These are phyloP conservation scores for Cheiracanthium punctorium DNA, from an alignment of 2,888 invertebrate genomes.

Conservation along the genomic window DNA sequence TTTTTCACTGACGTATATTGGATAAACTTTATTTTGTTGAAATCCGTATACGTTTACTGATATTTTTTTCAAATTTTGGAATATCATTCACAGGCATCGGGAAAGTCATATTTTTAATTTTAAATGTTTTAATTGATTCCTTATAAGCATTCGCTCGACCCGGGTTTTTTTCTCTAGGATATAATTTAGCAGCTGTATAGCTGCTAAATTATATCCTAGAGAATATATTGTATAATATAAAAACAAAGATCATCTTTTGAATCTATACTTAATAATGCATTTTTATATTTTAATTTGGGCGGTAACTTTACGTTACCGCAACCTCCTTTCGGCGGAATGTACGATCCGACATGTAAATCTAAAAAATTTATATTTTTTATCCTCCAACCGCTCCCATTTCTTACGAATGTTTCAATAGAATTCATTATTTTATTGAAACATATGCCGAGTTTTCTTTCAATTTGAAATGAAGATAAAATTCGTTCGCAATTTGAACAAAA, in stretches of 20 bases:
- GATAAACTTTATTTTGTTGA: background rate
- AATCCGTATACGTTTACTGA: slow-evolving; percentile 12
- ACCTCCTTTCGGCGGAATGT: background rate
- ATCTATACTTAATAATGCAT: background rate
- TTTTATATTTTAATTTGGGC: background rate
- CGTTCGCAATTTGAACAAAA: background rate
- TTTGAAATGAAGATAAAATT: background rate
- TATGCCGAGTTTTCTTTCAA: background rate
- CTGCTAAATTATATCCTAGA: background rate
- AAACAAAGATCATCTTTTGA: background rate
- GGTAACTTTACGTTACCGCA: background rate
- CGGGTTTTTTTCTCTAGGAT: background rate
- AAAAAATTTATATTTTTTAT: slow-evolving; percentile 3
- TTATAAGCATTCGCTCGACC: background rate
- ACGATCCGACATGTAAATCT: slow-evolving; percentile 5
- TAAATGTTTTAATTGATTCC: slow-evolving; percentile 20
- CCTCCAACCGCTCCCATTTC: background rate
- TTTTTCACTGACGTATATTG: background rate
- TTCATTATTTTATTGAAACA: slow-evolving; percentile 10
- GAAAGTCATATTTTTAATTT: background rate
- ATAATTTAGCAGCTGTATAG: background rate
- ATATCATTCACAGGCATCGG: background rate
- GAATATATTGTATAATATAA: background rate
- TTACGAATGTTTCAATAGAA: slow-evolving; percentile 8
- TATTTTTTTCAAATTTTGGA: background rate